Evolutionary conservation across 2,888 invertebrate genomes (phyloP), one percentile per base, ranked within the genome.

Genomic region (Cryptosula pallasiana): DNA sequence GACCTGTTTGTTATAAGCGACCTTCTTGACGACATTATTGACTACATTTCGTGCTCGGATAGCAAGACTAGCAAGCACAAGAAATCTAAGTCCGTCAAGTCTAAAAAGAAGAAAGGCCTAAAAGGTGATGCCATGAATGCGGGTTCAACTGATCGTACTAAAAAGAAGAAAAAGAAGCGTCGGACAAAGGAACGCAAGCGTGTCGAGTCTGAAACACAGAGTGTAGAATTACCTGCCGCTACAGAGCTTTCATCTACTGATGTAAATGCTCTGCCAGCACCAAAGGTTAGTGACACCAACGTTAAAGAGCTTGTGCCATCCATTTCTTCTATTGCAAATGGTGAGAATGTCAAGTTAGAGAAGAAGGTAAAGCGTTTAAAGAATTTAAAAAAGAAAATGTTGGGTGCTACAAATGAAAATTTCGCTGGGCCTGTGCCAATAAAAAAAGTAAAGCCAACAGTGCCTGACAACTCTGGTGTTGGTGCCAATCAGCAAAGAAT

Each of bases 21-120:
- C n/a, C 9, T 63, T 63, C 63, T 63, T 63, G 63, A 63, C 32
- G 63, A 63, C 9, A 63, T 63, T 34, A 63, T 63, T 32, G 63
- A 63, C 32, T 27, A 13, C 5, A 32, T 63, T 9, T 25, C n/a
- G 5, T 16, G n/a, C 13, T 57, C 57, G 5, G 5, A 13, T 9
- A 57, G 25, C 20, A 16, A 57, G 5, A 55, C 16, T 20, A 20
- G 25, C 25, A 55, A 23, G 55, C 16, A 55, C 5, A 2, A 34
- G 13, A 63, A 63, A 32, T 63, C 63, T 25, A 25, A 63, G 32
- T 25, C 63, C 32, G 32, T 29, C 3, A 13, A 20, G 27, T 23
- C 20, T 5, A 63, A 63, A 27, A 63, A 63, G n/a, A 63, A 63
- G 32, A 45, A 45, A 45, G 45, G 9, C 5, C 9, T 20, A 13